phyloP scores from a whole-genome alignment of 2,113 vertebrate species.

The Catagonus wagneri region DNA sequence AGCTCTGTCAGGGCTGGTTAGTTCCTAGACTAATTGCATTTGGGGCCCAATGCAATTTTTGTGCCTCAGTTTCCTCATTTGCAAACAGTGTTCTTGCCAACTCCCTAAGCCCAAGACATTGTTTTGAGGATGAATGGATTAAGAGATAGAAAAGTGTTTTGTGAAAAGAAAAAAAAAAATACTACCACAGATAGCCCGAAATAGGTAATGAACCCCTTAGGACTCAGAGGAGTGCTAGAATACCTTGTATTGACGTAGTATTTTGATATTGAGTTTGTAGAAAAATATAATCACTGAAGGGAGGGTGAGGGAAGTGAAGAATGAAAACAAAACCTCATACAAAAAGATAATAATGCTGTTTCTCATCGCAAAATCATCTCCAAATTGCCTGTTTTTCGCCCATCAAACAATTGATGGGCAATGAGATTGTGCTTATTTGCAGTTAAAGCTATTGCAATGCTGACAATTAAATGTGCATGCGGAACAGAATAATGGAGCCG shows the following conservation, averaged over 20 bases:
- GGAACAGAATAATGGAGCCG: conserved; percentile 80
- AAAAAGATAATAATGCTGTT: conserved; percentile 73
- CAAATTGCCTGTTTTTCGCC: conserved; percentile 81
- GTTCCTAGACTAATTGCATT: not conserved
- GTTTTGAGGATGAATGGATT: not conserved
- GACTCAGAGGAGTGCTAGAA: conserved; percentile 10
- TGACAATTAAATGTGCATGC: conserved; percentile 85
- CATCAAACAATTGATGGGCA: conserved; percentile 83
- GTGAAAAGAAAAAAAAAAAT: conserved; percentile 40
- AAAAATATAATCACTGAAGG: conserved; percentile 62
- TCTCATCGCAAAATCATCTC: conserved; percentile 75
- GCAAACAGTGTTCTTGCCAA: not conserved
- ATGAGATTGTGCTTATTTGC: conserved; percentile 86
- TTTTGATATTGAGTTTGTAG: conserved; percentile 64
- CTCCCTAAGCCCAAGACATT: not conserved
- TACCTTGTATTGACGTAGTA: conserved; percentile 41
- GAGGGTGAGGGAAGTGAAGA: conserved; percentile 39
- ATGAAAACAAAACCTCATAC: conserved; percentile 66
- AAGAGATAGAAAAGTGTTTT: not conserved
- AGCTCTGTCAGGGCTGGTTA: not conserved
- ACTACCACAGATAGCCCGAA: not conserved
- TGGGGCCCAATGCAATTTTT: not conserved
- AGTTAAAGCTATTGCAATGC: conserved; percentile 83
- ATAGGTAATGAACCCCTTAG: conserved; percentile 45
- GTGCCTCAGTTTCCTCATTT: conserved; percentile 67